Percentiles rank a stretch among this genome's conserved stretches.
Evolutionary conservation across 2,797 vertebrate genomes (phyloP).

Genomic region (Coranthus polyacanthus): DNA sequence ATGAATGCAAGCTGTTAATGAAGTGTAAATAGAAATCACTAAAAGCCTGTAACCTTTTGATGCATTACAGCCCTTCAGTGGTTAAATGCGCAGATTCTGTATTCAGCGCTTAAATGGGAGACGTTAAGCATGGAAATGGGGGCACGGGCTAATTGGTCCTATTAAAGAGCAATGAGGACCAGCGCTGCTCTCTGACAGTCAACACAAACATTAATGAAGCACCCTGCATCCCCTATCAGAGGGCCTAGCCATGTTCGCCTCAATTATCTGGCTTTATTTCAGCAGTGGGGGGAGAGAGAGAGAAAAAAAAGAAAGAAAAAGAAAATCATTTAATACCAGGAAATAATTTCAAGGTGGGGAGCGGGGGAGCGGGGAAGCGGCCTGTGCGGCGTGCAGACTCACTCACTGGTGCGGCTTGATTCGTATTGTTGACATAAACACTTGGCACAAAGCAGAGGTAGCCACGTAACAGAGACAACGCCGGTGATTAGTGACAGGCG

Average conservation of each 20-base stretch:
- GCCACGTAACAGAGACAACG: conserved; percentile 49
- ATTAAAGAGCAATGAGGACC: conserved; percentile 74
- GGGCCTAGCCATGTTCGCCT: conserved; percentile 63
- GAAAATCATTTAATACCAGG: conserved; percentile 41
- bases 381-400: conserved; percentile 18
- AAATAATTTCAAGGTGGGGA: conserved; percentile 49
- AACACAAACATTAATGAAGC: conserved; percentile 79
- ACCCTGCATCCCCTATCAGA: conserved; percentile 59
- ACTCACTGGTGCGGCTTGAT: conserved; percentile 36
- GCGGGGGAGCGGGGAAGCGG: background rate
- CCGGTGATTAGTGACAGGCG: conserved; percentile 56
- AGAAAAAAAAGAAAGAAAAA: no score
- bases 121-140: conserved; percentile 75
- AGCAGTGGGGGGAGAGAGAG: conserved; percentile 33
- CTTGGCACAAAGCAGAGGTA: conserved; percentile 56
- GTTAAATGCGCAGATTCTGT: conserved; percentile 52
- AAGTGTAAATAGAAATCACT: conserved; percentile 48
- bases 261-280: conserved; percentile 77
- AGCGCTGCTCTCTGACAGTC: conserved; percentile 69
- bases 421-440: conserved; percentile 49
- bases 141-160: conserved; percentile 76
- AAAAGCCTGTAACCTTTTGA: conserved; percentile 48
- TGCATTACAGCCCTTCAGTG: conserved; percentile 43
- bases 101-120: conserved; percentile 62
- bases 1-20: conserved; percentile 28